These are phyloP conservation scores for Hermatobates lingyangjiaoensis DNA, from an alignment of 1,140 invertebrate species.

Conservation along the genomic window DNA sequence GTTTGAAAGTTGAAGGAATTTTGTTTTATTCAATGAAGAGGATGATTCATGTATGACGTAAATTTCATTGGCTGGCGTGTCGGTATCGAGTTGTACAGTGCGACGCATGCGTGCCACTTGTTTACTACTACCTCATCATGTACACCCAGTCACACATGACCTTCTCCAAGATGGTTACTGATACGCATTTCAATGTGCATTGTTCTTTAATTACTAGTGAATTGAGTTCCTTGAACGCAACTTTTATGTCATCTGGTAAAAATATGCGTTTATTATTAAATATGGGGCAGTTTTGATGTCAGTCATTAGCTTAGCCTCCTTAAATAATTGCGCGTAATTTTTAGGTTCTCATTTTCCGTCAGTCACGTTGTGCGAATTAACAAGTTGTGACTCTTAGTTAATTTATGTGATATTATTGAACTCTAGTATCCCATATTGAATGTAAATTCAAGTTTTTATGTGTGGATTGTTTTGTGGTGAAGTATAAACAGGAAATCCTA, in stretches of 20 bases:
- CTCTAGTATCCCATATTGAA: constrained; percentile 1
- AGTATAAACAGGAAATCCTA: constrained; percentile 19
- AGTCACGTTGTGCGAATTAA: constrained; percentile 1
- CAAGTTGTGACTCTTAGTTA: neutral
- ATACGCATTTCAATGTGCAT: constrained; percentile 13
- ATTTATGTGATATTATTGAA: neutral
- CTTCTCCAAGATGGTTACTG: constrained; percentile 21
- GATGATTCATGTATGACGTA: constrained; percentile 14
- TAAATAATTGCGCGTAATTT: constrained; percentile 15
- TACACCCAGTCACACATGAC: constrained; percentile 20
- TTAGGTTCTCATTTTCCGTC: constrained; percentile 11
- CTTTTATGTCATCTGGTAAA: neutral
- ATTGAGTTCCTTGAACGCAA: constrained; percentile 3
- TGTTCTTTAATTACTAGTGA: constrained; percentile 9
- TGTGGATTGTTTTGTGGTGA: constrained; percentile 11
- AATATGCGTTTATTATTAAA: neutral
- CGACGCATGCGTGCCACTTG: constrained; percentile 26
- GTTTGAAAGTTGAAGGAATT: neutral
- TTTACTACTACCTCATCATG: constrained; percentile 24
- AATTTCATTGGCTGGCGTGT: constrained; percentile 10
- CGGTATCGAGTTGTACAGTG: constrained; percentile 22
- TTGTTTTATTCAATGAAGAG: constrained; percentile 7
- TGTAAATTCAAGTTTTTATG: constrained; percentile 7
- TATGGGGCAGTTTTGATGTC: constrained; percentile 13
- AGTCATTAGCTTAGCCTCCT: constrained; percentile 8